These are phyloP conservation scores for Caenorhabditis inopinata DNA, from an alignment of 1,140 invertebrate genomes.

Conservation along the genomic window DNA sequence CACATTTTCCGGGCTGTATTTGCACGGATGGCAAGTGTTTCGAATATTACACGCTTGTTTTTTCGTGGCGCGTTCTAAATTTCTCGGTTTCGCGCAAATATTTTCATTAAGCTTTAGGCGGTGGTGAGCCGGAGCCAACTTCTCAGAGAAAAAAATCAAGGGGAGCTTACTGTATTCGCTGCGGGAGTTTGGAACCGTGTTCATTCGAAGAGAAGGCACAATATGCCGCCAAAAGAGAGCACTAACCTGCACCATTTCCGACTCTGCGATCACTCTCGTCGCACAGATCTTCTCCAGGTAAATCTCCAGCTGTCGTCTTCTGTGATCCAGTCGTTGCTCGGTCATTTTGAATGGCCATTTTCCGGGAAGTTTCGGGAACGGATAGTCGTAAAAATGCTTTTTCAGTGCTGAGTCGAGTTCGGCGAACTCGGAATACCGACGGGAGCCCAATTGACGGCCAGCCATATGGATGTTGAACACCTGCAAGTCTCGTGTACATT, in stretches of 20 bases:
- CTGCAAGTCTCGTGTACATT: constrained; percentile 46
- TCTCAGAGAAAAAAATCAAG: too few species aligned
- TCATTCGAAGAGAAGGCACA: too few species aligned
- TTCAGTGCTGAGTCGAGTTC: constrained; percentile 84
- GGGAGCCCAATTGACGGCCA: constrained; percentile 89
- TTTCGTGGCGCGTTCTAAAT: too few species aligned
- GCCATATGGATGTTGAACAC: constrained; percentile 99
- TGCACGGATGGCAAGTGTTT: too few species aligned
- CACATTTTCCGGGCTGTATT: too few species aligned
- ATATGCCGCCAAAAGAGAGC: too few species aligned
- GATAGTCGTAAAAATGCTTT: constrained; percentile 93
- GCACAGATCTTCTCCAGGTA: constrained; percentile 98
- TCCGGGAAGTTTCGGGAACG: constrained; percentile 93
- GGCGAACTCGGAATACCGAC: constrained; percentile 91
- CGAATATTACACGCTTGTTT: too few species aligned
- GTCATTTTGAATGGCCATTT: constrained; percentile 87
- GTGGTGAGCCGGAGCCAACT: too few species aligned
- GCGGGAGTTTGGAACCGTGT: too few species aligned
- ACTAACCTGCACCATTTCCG: constrained; percentile 84
- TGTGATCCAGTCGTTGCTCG: constrained; percentile 91
- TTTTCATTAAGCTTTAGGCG: too few species aligned
- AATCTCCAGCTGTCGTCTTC: constrained; percentile 88
- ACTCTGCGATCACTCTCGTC: constrained; percentile 93
- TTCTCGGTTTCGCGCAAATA: too few species aligned
- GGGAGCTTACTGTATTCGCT: too few species aligned